Base-by-base conservation (phyloP, 2,888 invertebrate genomes). In the Cryptocephalus moraei region DNA sequence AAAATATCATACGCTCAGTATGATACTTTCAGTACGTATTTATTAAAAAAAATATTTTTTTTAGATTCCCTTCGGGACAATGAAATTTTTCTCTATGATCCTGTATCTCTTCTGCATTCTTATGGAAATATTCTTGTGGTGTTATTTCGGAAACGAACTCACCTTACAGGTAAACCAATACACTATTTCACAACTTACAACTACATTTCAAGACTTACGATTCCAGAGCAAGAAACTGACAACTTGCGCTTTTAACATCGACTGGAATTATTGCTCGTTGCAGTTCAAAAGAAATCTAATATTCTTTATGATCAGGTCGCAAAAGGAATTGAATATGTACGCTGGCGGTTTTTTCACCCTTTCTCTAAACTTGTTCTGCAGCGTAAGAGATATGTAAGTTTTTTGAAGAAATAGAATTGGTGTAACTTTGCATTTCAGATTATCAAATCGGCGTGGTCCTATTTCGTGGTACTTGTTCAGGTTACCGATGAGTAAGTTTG, bases 121-220 rank as follows among this genome's bases (percentile, higher is more conserved):
- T 12, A 68, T 74, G 8, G 76, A 79, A 62, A 65, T 79, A 54
- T 74, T 75, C 53, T 63, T 78, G 1, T 77, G 75, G 61, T 79
- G 79, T 61, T 78, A 74, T 66, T 76, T 72, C 56, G 79, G 79
- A 8, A 78, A 78, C 57, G 76, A 77, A 59, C 71, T 78, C 4
- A 71, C 74, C 1, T 63, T 73, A 3, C 73, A 77, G 72, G 79
- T 78, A 61, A 56, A 45, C 31, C 2, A 4, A 2, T 22, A 22
- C 2, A 22, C 2, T 22, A 22, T 22, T 22, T 6, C 22, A 22
- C 22, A 22, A 22, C 22, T 22, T 22, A 22, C 22, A 6, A 22
- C 2, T 22, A 22, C 2, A 22, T 22, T 22, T 22, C 22, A 6
- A 22, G 22, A 22, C 22, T n/a, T n/a, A 11, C 32, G 9, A 32